Base-by-base conservation (phyloP, 2,888 invertebrate genomes). In the Cephalotes varians region DNA sequence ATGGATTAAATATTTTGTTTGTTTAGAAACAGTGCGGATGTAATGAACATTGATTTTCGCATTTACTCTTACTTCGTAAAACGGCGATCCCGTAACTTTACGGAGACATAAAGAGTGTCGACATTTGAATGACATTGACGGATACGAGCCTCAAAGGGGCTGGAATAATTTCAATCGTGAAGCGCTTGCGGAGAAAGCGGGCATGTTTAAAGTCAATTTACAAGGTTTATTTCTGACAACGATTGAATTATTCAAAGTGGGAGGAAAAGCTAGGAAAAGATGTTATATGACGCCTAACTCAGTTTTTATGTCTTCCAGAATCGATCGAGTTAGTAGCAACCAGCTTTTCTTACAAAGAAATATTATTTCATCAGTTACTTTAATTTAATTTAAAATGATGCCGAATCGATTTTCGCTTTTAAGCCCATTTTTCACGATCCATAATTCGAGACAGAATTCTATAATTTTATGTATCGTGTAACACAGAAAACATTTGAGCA, bases 101-200 rank as follows among this genome's bases (percentile, higher is more conserved):
- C 18, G 34, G 56, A 67, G 34, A 77, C 58, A 58, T 79, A 69
- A 79, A 77, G 34, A 56, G n/a, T 69, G 69, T 56, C 56, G 77
- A 47, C 77, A 44, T 58, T 56, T 79, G 77, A 79, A 44, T 44
- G 77, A 79, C 69, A 56, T 69, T 79, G 77, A 79, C 34, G 56
- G 69, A 79, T 79, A 56, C 25, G 12, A 18, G 12, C 47, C 77
- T 58, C 9, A 69, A 79, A 69, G 44, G 56, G 56, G 34, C 34
- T 69, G 56, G 34, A 79, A 69, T 79, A 79, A 79, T 79, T 79
- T 79, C 77, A 79, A 47, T 79, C 69, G 67, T 47, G 56, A 47
- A 34, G 25, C 47, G 56, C 44, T 67, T 18, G 25, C 31, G n/a
- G 47, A 21, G 34, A 67, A 58, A 40, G 44, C 28, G 40, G 56